These are phyloP conservation scores for Phyllostomus discolor DNA, from an alignment of 2,113 vertebrate genomes.

Conservation along the genomic window DNA sequence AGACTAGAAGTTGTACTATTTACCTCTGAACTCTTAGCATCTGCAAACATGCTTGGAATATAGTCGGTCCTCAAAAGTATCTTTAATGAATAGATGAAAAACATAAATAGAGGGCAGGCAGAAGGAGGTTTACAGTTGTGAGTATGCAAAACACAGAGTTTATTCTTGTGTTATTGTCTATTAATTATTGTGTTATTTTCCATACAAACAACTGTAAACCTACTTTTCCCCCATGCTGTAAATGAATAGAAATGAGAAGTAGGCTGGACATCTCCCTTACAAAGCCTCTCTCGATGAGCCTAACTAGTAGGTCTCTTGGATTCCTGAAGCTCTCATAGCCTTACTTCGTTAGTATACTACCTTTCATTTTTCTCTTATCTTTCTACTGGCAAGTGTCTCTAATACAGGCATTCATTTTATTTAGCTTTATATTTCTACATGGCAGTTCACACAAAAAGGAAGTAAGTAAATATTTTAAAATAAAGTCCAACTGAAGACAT, in stretches of 20 bases:
- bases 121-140: neutral
- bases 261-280: neutral
- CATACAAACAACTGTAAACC: neutral
- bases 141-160: neutral
- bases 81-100: neutral
- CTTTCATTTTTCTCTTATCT: neutral
- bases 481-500: neutral
- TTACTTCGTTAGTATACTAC: neutral
- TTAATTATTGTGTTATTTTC: neutral
- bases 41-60: neutral
- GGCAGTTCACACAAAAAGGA: neutral
- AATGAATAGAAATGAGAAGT: neutral
- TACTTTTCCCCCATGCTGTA: neutral
- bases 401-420: neutral
- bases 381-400: neutral
- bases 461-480: conserved; percentile 8
- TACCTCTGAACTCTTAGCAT: neutral
- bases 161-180: neutral
- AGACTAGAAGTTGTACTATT: neutral
- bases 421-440: neutral
- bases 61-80: neutral
- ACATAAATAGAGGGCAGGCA: neutral
- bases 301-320: neutral
- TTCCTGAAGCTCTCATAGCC: neutral
- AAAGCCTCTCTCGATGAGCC: neutral